phyloP scores from a whole-genome alignment of 2,113 vertebrate genomes.

The Callipepla californica region DNA sequence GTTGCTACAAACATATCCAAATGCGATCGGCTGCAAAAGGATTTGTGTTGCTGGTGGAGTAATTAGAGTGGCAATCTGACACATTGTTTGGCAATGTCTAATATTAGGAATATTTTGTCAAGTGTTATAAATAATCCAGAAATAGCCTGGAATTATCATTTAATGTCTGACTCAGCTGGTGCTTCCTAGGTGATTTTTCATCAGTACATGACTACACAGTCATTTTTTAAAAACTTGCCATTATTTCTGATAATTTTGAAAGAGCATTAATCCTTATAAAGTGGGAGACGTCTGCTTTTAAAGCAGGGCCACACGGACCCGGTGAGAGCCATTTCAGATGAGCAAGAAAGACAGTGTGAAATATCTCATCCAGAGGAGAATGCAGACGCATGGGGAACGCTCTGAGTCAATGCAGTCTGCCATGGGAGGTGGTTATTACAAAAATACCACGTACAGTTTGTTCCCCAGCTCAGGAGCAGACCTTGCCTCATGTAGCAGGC shows the following conservation, averaged over 20 bases:
- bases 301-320: fast-evolving
- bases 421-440: neutral
- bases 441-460: fast-evolving
- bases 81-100: neutral
- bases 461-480: neutral
- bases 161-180: slow-evolving; percentile 11
- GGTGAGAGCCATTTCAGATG: fast-evolving
- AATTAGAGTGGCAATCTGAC: neutral
- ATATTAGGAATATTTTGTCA: slow-evolving; percentile 26
- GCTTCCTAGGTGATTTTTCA: neutral
- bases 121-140: slow-evolving; percentile 2
- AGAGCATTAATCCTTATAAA: neutral
- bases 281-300: neutral
- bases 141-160: neutral
- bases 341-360: neutral
- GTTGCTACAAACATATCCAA: neutral
- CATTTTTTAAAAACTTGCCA: neutral
- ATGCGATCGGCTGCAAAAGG: neutral
- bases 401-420: neutral
- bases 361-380: neutral
- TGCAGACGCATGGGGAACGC: neutral
- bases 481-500: no score
- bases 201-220: neutral
- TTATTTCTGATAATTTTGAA: neutral
- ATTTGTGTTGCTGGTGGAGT: neutral